These are phyloP conservation scores for Rhabditoides inermis DNA, from an alignment of 2,888 invertebrate species.

Conservation along the genomic window DNA sequence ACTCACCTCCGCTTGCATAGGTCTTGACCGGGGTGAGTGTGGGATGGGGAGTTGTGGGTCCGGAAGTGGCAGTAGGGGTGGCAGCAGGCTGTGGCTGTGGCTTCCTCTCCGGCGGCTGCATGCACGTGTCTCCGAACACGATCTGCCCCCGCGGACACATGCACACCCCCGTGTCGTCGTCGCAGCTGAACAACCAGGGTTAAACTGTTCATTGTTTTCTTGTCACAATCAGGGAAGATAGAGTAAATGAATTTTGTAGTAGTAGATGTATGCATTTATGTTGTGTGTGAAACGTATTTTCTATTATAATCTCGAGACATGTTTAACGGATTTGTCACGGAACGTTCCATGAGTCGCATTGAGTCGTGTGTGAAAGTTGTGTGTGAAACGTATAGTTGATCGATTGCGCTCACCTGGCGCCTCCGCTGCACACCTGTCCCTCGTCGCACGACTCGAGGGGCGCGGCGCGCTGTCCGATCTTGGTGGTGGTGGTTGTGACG, in stretches of 20 bases:
- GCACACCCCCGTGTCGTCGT: constrained; percentile 33
- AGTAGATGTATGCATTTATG: no score
- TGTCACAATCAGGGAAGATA: not conserved
- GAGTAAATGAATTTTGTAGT: no score
- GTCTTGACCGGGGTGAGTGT: not conserved
- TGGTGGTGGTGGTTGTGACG: not conserved
- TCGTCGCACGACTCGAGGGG: constrained; percentile 45
- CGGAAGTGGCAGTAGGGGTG: not conserved
- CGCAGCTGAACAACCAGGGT: constrained; percentile 17
- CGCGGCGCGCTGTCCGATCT: constrained; percentile 14
- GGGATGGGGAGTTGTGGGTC: not conserved
- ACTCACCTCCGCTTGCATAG: not conserved
- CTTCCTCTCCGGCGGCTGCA: constrained; percentile 18
- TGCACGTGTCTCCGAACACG: constrained; percentile 29
- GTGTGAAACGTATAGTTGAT: constrained; percentile 14
- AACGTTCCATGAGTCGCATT: no score
- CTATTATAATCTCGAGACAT: no score
- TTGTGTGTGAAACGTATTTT: no score
- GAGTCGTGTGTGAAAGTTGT: not conserved
- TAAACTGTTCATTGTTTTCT: not conserved
- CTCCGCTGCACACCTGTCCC: constrained; percentile 47
- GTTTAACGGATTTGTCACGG: no score
- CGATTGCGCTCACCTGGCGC: constrained; percentile 38
- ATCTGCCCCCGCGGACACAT: constrained; percentile 36
- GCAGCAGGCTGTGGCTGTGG: constrained; percentile 5